These are phyloP conservation scores for Pyralis farinalis DNA, from an alignment of 2,888 invertebrate species.

Conservation along the genomic window DNA sequence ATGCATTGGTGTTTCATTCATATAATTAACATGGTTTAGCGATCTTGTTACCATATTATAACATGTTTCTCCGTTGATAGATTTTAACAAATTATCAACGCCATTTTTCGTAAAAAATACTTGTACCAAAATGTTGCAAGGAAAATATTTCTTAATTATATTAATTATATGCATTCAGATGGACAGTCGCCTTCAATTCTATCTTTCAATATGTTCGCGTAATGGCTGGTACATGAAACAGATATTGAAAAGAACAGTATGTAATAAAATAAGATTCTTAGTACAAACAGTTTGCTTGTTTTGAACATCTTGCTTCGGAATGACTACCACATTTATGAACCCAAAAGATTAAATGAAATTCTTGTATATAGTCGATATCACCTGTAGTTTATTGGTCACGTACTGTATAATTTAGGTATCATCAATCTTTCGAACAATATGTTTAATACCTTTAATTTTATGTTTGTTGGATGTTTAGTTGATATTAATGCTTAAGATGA, in stretches of 20 bases:
- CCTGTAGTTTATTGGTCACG: too few species aligned
- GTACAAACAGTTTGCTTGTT: too few species aligned
- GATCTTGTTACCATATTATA: slow-evolving; percentile 11
- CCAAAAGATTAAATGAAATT: too few species aligned
- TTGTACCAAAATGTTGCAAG: slow-evolving; percentile 5
- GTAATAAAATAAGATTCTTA: background rate
- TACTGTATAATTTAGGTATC: too few species aligned
- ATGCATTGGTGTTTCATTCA: slow-evolving; percentile 3
- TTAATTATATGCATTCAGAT: slow-evolving; percentile 8
- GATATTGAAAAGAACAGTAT: background rate
- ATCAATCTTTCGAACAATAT: too few species aligned
- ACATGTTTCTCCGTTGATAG: slow-evolving; percentile 6
- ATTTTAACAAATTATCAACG: background rate
- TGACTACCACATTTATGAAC: too few species aligned
- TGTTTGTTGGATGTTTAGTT: too few species aligned
- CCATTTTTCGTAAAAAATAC: background rate
- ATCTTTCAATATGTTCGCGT: background rate
- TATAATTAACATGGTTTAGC: background rate
- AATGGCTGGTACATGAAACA: background rate
- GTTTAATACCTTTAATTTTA: too few species aligned
- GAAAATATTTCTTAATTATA: slow-evolving; percentile 10
- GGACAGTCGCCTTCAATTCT: background rate
- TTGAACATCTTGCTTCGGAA: too few species aligned
- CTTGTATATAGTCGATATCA: too few species aligned
- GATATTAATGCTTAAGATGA: too few species aligned